Evolutionary conservation across 2,888 invertebrate genomes (phyloP).

Genomic region (Glomeris marginata): DNA sequence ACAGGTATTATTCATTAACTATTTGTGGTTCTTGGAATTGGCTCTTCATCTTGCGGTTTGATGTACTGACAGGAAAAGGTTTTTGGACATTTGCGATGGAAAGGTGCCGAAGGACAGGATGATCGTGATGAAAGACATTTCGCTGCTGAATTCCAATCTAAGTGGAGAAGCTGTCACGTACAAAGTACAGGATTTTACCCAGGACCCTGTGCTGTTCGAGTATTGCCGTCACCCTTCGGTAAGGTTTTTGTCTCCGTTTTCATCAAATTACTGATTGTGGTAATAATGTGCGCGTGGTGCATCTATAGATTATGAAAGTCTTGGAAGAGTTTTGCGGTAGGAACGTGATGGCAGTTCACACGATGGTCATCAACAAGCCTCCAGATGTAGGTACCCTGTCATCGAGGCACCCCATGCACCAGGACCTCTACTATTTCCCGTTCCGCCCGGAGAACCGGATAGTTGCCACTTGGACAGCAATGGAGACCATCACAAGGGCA

Average conservation of each 20-base stretch:
- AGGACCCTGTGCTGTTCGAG: slow-evolving; percentile 52
- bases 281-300: too few species aligned
- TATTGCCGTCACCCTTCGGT: slow-evolving; percentile 47
- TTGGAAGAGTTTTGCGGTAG: slow-evolving; percentile 56
- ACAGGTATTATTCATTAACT: too few species aligned
- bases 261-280: too few species aligned
- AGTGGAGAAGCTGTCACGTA: slow-evolving; percentile 51
- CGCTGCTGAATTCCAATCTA: slow-evolving; percentile 40
- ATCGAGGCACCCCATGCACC: slow-evolving; percentile 50
- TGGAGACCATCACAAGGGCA: slow-evolving; percentile 51
- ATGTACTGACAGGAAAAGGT: slow-evolving; percentile 46
- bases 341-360: slow-evolving; percentile 58
- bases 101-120: slow-evolving; percentile 40
- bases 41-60: too few species aligned
- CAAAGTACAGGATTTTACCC: slow-evolving; percentile 61
- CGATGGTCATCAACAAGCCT: slow-evolving; percentile 81
- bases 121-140: slow-evolving; percentile 52
- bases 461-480: slow-evolving; percentile 76
- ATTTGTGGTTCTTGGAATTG: too few species aligned
- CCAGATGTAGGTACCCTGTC: slow-evolving; percentile 49
- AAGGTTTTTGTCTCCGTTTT: too few species aligned
- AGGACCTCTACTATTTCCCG: slow-evolving; percentile 78
- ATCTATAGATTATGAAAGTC: slow-evolving; percentile 45
- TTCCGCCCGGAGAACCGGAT: slow-evolving; percentile 65
- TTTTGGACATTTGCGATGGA: slow-evolving; percentile 52